Evolutionary conservation across 2,113 vertebrate species (phyloP).

Genomic region (Mormyrus lacerda): DNA sequence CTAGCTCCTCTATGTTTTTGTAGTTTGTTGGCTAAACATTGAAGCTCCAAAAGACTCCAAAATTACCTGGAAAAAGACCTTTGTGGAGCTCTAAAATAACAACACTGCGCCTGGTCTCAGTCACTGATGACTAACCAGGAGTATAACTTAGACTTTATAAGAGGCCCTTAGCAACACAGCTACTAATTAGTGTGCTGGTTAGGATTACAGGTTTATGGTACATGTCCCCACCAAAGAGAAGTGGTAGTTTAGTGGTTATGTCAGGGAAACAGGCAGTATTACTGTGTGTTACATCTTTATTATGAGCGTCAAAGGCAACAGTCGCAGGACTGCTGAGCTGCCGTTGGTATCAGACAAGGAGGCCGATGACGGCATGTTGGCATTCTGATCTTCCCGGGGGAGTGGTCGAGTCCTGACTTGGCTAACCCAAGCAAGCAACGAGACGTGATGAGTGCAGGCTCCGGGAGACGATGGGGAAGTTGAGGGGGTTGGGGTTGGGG

Average conservation of each 20-base stretch:
- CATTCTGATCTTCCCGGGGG: background rate
- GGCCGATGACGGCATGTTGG: background rate
- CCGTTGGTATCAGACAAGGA: too few species aligned
- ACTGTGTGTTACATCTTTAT: background rate
- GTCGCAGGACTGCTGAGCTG: background rate
- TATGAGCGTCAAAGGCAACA: background rate
- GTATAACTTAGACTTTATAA: background rate
- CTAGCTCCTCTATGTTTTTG: background rate
- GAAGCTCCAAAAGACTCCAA: background rate
- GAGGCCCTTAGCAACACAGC: background rate
- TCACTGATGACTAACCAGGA: slow-evolving; percentile 6
- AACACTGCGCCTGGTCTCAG: background rate
- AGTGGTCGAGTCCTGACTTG: background rate
- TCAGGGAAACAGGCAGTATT: background rate
- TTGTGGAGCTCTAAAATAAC: background rate
- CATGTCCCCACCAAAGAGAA: background rate
- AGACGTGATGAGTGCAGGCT: background rate
- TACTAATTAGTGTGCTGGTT: slow-evolving; percentile 12
- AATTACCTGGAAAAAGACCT: background rate
- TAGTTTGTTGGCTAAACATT: slow-evolving; percentile 12
- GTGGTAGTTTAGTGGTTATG: background rate
- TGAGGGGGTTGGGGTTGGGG: background rate
- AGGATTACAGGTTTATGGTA: slow-evolving; percentile 1
- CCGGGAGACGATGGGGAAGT: background rate
- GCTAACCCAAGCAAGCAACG: background rate